Evolutionary conservation across 2,888 invertebrate genomes (phyloP).

Genomic region (Sesamia inferens): DNA sequence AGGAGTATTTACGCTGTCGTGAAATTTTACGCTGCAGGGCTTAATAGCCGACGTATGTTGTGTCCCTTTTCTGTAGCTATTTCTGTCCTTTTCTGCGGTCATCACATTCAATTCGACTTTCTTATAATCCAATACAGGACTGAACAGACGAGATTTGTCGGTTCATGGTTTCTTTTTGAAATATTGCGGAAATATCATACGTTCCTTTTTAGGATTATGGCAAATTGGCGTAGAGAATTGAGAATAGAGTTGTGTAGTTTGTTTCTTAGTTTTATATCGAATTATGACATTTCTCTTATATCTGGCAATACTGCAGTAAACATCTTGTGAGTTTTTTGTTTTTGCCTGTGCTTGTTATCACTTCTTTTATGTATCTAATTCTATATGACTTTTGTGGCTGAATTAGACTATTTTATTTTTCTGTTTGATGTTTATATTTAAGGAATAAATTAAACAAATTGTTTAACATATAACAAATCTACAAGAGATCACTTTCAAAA

Average conservation of each 20-base stretch:
- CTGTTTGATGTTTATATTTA: neutral
- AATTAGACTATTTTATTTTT: no score
- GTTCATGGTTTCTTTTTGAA: conserved; percentile 71
- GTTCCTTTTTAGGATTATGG: conserved; percentile 74
- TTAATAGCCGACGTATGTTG: conserved; percentile 76
- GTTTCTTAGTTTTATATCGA: conserved; percentile 18
- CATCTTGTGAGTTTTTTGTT: no score
- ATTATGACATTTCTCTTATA: neutral
- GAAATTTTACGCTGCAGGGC: conserved; percentile 85
- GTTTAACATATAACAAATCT: neutral
- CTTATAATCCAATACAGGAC: conserved; percentile 83
- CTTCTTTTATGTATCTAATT: no score
- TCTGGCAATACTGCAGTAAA: no score
- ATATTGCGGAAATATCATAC: conserved; percentile 80
- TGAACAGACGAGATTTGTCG: conserved; percentile 81
- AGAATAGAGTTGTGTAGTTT: conserved; percentile 58
- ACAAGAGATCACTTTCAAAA: neutral
- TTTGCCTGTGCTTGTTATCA: no score
- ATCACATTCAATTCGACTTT: conserved; percentile 81
- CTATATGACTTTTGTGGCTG: no score
- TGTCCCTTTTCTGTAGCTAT: conserved; percentile 63
- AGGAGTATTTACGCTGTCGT: conserved; percentile 83
- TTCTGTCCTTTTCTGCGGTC: conserved; percentile 71
- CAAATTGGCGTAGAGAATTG: conserved; percentile 75
- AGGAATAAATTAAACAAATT: neutral